These are phyloP conservation scores for Acrocyrtus sp. DNA, from an alignment of 2,888 invertebrate genomes.

Conservation along the genomic window DNA sequence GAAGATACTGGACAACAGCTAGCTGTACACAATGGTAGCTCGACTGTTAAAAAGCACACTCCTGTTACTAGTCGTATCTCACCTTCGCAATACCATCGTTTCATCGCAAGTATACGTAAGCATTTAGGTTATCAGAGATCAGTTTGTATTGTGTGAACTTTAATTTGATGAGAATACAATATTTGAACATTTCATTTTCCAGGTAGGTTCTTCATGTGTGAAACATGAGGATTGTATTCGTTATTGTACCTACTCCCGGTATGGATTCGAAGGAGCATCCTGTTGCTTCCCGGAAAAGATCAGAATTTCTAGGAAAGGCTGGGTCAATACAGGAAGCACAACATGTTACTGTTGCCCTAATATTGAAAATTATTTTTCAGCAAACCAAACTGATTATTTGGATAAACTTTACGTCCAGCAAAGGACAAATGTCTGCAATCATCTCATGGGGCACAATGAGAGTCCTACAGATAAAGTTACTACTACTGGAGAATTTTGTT, in stretches of 20 bases:
- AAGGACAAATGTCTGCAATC: too few species aligned
- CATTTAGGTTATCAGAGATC: not conserved
- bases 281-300: conserved; percentile 15
- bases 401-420: too few species aligned
- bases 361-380: too few species aligned
- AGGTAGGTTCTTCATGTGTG: conserved; percentile 8
- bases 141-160: not conserved
- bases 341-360: conserved; percentile 15
- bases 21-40: too few species aligned
- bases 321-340: conserved; percentile 1
- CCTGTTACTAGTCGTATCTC: too few species aligned
- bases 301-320: not conserved
- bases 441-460: too few species aligned
- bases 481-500: too few species aligned
- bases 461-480: too few species aligned
- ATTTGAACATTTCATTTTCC: not conserved
- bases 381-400: too few species aligned
- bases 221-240: conserved; percentile 16
- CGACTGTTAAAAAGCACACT: too few species aligned
- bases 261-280: conserved; percentile 11
- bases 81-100: too few species aligned
- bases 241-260: conserved; percentile 14
- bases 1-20: too few species aligned
- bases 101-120: not conserved
- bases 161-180: not conserved